Conservation (phyloP, 2,113 vertebrate species). For the Perca fluviatilis region DNA sequence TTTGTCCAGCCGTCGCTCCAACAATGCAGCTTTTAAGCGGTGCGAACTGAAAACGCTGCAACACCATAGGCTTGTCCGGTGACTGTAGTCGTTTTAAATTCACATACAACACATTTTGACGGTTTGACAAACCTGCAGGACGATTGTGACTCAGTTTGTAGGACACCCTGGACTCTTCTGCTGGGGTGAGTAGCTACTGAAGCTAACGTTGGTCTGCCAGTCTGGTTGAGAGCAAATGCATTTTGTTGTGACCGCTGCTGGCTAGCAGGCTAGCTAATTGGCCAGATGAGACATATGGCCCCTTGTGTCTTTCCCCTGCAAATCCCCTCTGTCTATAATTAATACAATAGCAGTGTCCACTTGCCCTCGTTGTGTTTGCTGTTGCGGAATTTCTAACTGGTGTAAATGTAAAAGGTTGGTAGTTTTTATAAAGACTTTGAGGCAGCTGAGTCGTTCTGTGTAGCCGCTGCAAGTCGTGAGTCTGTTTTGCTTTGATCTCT, state of each 20-base stretch:
- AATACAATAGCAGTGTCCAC: neutral
- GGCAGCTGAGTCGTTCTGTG: conserved; percentile 15
- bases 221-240: conserved; percentile 42
- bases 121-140: conserved; percentile 6
- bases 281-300: conserved; percentile 69
- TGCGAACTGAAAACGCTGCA: conserved; percentile 53
- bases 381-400: neutral
- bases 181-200: conserved; percentile 76
- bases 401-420: neutral
- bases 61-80: conserved; percentile 39
- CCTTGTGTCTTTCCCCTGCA: conserved; percentile 38
- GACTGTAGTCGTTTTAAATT: neutral
- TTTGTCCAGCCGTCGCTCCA: conserved; percentile 75
- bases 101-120: neutral
- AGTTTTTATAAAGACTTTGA: neutral
- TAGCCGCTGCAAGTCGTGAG: conserved; percentile 43
- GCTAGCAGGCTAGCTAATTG: conserved; percentile 71
- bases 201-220: conserved; percentile 61
- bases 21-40: conserved; percentile 81
- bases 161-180: conserved; percentile 39
- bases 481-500: conserved; percentile 57
- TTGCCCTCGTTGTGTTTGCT: neutral
- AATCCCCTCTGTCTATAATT: neutral
- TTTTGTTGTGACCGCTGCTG: conserved; percentile 74
- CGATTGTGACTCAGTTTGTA: conserved; percentile 1